Base-by-base conservation (phyloP, 2,888 invertebrate species). In the Diadegma fenestrale region DNA sequence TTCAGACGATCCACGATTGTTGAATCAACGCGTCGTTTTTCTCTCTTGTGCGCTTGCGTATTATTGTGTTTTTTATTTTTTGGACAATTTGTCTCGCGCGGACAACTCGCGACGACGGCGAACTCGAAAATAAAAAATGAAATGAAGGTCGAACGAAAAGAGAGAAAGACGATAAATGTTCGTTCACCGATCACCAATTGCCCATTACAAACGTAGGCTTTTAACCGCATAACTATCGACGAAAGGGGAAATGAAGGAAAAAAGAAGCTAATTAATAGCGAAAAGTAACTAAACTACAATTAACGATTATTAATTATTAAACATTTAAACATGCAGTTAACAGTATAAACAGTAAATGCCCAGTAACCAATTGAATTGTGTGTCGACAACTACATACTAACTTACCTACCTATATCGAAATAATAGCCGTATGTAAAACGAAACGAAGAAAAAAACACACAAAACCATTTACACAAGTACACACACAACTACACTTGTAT, bases 371-470 rank as follows among this genome's bases (percentile, higher is more conserved):
- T 93, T 93, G 93, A 94, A 93, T 94, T 94, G 94, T 94, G 94
- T 94, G 94, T 94, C 94, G 94, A 94, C 94, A 94, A 94, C 94
- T 94, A 94, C 94, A 93, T 94, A 94, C 93, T 93, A 94, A 83
- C 90, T 80, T 93, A 93, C 93, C 93, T 93, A 93, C 93, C 93
- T 94, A 93, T 93, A 93, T 93, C 92, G 93, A 93, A 93, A 91
- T 93, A 93, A 93, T 93, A 93, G 93, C 93, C 93, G 93, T 94
- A 93, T 93, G 93, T 93, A 93, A 93, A 94, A 93, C 91, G 90
- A 92, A 93, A 87, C 58, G 78, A 85, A 82, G 84, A 90, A 66
- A 82, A n/a, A n/a, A n/a, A n/a, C n/a, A 64, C 1, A 6, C 51
- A 90, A 87, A 88, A 89, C 45, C 73, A 69, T 66, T 51, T 43